Evolutionary conservation across 2,797 vertebrate genomes (phyloP).

Genomic region (Danio jaintianensis): DNA sequence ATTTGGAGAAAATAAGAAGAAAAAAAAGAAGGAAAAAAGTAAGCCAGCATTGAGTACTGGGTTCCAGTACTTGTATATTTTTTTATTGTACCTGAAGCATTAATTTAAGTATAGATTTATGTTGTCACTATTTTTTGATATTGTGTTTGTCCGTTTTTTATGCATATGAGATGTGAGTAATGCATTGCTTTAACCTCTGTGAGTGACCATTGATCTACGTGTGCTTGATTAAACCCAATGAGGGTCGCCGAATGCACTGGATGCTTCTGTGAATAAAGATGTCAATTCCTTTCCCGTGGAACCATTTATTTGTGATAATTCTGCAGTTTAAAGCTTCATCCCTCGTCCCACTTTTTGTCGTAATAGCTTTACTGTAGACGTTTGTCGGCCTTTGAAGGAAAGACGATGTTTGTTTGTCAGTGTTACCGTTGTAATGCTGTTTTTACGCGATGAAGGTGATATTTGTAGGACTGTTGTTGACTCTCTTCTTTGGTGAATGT

Average conservation of each 20-base stretch:
- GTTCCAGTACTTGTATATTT: conserved; percentile 56
- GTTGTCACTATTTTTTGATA: conserved; percentile 54
- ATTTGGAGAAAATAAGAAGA: conserved; percentile 38
- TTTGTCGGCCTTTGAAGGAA: conserved; percentile 37
- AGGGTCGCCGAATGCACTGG: conserved; percentile 64
- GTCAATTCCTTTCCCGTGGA: conserved; percentile 53
- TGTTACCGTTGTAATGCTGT: conserved; percentile 56
- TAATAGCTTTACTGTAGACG: conserved; percentile 34
- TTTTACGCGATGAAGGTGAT: conserved; percentile 10
- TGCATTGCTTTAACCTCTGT: conserved; percentile 49
- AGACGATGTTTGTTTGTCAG: conserved; percentile 48
- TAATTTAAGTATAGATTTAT: conserved; percentile 65
- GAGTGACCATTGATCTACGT: conserved; percentile 50
- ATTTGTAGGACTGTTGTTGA: conserved; percentile 10
- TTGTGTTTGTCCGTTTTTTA: conserved; percentile 56
- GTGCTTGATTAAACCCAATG: conserved; percentile 29
- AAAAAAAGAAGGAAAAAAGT: conserved; percentile 4
- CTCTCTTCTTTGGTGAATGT: conserved; percentile 17
- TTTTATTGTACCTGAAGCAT: conserved; percentile 58
- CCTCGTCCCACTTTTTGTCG: neutral
- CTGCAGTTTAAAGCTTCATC: conserved; percentile 42
- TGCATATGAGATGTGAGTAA: conserved; percentile 46
- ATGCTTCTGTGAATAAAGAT: conserved; percentile 63
- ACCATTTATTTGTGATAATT: conserved; percentile 55
- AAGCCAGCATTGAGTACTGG: conserved; percentile 65